Evolutionary conservation across 2,113 vertebrate species (phyloP), one percentile per base, ranked within the genome.

Genomic region (Hippocampus comes): DNA sequence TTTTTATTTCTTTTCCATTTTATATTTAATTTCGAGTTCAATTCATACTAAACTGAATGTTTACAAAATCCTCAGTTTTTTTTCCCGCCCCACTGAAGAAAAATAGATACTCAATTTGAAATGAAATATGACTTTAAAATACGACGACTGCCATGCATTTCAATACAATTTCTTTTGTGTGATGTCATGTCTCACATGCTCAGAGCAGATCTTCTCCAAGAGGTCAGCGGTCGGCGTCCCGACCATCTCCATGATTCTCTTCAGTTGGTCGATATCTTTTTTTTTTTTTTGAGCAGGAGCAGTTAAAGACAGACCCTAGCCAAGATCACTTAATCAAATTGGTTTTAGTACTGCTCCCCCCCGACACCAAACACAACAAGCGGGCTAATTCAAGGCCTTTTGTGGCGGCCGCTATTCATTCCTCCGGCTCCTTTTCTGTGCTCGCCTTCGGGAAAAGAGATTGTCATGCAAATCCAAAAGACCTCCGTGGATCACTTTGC

Each of bases 161-260:
- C 15, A 18, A 49, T 49, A 6, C 17, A 25, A 59, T 23, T 56
- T 56, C 23, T 2, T 56, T 1, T 23, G 27, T 1, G 59, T 18
- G 59, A 9, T 27, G 25, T 15, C 12, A 15, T 12, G 25, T 34
- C 88, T 87, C 71, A 98, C 97, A 15, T 98, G 97, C 80, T 99
- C 96, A 0, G 96, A 99, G 63, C 96, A 98, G 68, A 99, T 98
- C 86, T 99, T 99, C 83, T 95, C 94, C 23, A 99, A 86, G 69
- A 99, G 94, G 46, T 99, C 96, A 0, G 96, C 93, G 43, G 94
- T 96, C 8, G 96, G 97, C 0, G 96, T 99, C 63, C 97, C 97
- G 68, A 99, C 96, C 74, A 99, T 93, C 86, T 99, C 97, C 97
- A 99, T 98, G 91, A 99, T 99, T 85, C 96, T 94, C 86, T 98